Base-by-base conservation (phyloP, 2,888 invertebrate species). In the Agonopterix arenella region DNA sequence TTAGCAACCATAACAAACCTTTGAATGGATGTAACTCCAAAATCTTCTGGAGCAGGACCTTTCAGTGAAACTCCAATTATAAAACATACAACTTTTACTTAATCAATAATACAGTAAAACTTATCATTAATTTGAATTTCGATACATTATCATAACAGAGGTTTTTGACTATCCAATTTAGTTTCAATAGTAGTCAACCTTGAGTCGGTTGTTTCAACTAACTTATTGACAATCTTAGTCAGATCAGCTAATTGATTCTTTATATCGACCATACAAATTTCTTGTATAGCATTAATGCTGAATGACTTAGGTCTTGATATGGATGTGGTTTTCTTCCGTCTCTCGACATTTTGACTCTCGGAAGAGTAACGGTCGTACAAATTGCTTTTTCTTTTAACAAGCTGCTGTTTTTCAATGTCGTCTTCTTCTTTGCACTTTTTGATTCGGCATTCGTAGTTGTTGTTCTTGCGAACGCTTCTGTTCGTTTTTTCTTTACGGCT, bases 401-500 rank as follows among this genome's bases (percentile, higher is more conserved):
- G 58, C 10, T 65, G 60, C 54, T 78, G 76, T 45, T 70, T 73
- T 10, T 70, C 64, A 2, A 61, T 60, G 2, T 80, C 80, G 8
- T 76, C 77, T n/a, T 80, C 81, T 1, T 72, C 76, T 52, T 63
- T 75, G 48, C 70, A 61, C 58, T 76, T 73, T 45, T 61, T 73
- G 54, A 89, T 71, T 56, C 78, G 70, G 52, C 79, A 85, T 63
- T 85, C 84, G 53, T 89, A 89, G 51, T 88, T 88, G 55, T 84
- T 88, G 51, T 84, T 86, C 55, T 81, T 84, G 8, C 89, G 81
- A 50, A 90, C 73, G 59, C 90, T 91, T 65, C 45, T 90, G 52
- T 90, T 90, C 49, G 89, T 91, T 28, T 28, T 28, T 59, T 90
- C 90, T 62, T 93, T 93, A 9, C 92, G 90, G 58, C 93, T 93